Evolutionary conservation across 2,888 invertebrate genomes (phyloP), one percentile per base, ranked within the genome.

Genomic region (Drosophila engyochracea): DNA sequence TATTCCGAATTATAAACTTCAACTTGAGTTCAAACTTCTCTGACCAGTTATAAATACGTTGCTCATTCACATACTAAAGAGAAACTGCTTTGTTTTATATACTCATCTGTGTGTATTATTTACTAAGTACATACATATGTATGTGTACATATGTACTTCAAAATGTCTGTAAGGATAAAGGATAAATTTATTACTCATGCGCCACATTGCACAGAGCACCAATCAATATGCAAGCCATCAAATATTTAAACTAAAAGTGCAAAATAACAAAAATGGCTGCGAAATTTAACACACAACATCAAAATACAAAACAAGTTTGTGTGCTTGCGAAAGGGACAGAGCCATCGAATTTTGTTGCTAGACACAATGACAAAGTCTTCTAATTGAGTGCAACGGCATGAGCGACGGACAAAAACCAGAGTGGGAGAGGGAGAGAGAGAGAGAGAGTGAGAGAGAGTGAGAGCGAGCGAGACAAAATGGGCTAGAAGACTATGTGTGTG

Each of bases 151-250:
- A 33, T 57, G 28, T 37, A 33, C 51, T 31, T 33, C 12, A 16
- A 14, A 64, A 39, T 55, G 54, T 37, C 55, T 69, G 57, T 57
- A 71, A 55, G 61, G 65, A 68, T 60, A 75, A 76, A 47, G 68
- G 59, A 53, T 57, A 61, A 68, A 80, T 81, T 82, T 81, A 85
- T 87, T 81, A 89, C 88, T 89, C 88, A 86, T 89, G 86, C 88
- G 89, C 85, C 89, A 80, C 81, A 81, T 85, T 83, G 78, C 80
- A 76, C 82, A 60, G 74, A 85, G 87, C 85, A 88, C 85, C 89
- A 90, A 87, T 87, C 90, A 87, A 90, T 87, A 88, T 90, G 85
- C 90, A 83, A 74, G 85, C 76, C 71, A 90, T 87, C 85, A 87
- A 87, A 90, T 88, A 90, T 87, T 87, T 90, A 87, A 87, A 75